Conservation (phyloP, 2,797 vertebrate species). For the Propithecus deckenii region DNA sequence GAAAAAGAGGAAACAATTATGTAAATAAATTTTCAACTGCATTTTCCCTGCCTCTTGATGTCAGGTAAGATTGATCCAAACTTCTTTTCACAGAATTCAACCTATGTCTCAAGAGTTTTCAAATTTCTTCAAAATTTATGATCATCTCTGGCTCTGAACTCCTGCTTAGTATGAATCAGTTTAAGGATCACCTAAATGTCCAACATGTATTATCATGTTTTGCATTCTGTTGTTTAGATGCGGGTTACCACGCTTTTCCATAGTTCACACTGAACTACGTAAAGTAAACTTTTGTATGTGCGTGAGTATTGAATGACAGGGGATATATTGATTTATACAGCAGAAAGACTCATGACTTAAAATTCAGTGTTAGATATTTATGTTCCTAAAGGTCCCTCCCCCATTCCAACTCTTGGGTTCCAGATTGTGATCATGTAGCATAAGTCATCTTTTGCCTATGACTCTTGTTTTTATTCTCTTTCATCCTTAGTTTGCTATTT, state of each 20-base stretch:
- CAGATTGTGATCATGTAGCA: not conserved
- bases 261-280: not conserved
- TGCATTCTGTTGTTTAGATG: not conserved
- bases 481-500: not conserved
- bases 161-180: not conserved
- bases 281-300: not conserved
- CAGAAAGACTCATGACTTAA: not conserved
- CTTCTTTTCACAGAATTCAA: not conserved
- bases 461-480: not conserved
- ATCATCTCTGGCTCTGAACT: not conserved
- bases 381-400: not conserved
- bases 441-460: not conserved
- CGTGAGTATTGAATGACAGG: not conserved
- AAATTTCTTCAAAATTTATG: not conserved
- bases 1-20: not conserved
- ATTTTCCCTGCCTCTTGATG: not conserved
- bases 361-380: not conserved
- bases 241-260: not conserved
- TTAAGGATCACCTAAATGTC: not conserved
- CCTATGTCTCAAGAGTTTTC: not conserved
- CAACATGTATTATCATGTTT: not conserved
- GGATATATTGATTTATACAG: not conserved
- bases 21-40: not conserved
- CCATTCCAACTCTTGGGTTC: not conserved
- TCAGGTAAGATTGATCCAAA: not conserved